Evolutionary conservation across 2,797 vertebrate species (phyloP).

Genomic region (Ambastaia sidthimunki): DNA sequence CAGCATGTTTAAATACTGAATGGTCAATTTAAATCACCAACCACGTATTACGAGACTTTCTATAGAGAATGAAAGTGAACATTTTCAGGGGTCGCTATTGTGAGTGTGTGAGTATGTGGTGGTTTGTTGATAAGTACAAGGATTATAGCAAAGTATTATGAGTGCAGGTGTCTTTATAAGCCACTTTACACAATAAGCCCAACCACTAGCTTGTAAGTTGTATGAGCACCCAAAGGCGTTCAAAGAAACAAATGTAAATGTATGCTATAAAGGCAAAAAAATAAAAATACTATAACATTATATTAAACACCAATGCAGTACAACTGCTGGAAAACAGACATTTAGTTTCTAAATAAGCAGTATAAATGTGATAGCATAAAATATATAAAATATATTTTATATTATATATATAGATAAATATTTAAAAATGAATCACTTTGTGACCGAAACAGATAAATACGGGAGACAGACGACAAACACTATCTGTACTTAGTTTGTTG

Average conservation of each 20-base stretch:
- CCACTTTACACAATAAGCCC: slow-evolving; percentile 31
- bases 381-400: too few relatives aligned
- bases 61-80: slow-evolving; percentile 36
- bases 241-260: background rate
- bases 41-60: slow-evolving; percentile 21
- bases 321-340: too few relatives aligned
- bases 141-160: slow-evolving; percentile 36
- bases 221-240: background rate
- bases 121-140: slow-evolving; percentile 40
- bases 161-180: slow-evolving; percentile 51
- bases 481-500: background rate
- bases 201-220: background rate
- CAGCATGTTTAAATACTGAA: slow-evolving; percentile 91
- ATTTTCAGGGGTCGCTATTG: slow-evolving; percentile 47
- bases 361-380: too few relatives aligned
- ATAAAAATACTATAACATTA: too few relatives aligned
- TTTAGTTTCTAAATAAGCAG: too few relatives aligned
- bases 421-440: too few relatives aligned
- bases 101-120: slow-evolving; percentile 26
- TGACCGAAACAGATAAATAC: too few relatives aligned
- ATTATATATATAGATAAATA: too few relatives aligned
- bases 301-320: too few relatives aligned
- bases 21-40: slow-evolving; percentile 85
- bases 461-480: background rate
- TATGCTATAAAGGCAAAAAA: too few relatives aligned